Percentiles rank a stretch among this genome's conserved stretches.
phyloP scores from a whole-genome alignment of 2,888 invertebrate species.

The Caenorhabditis parvicauda region DNA sequence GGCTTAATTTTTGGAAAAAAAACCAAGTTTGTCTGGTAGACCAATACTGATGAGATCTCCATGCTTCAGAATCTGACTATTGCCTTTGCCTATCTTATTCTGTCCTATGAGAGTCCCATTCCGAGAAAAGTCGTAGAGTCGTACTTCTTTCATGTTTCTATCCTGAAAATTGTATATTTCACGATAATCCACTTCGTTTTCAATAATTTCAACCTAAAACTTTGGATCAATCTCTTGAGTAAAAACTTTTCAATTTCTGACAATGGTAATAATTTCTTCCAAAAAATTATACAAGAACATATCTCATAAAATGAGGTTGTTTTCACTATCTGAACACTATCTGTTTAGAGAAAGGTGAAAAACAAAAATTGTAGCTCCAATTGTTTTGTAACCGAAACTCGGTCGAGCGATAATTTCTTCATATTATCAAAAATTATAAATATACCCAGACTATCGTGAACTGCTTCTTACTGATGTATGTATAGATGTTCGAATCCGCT shows the following conservation, averaged over 20 bases:
- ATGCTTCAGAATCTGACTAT: slow-evolving; percentile 7
- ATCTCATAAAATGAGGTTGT: too few relatives aligned
- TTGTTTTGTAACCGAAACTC: too few relatives aligned
- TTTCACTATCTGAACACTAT: too few relatives aligned
- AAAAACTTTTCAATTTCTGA: not conserved
- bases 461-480: slow-evolving; percentile 15
- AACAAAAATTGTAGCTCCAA: too few relatives aligned
- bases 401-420: too few relatives aligned
- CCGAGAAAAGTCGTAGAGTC: slow-evolving; percentile 29
- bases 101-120: slow-evolving; percentile 40
- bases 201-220: not conserved
- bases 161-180: slow-evolving; percentile 7
- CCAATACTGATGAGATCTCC: slow-evolving; percentile 38
- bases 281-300: too few relatives aligned
- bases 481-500: slow-evolving; percentile 10
- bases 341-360: too few relatives aligned
- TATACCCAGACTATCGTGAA: slow-evolving; percentile 14
- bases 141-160: slow-evolving; percentile 1
- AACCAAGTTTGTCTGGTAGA: slow-evolving; percentile 17
- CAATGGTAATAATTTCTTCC: too few relatives aligned
- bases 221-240: not conserved
- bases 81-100: slow-evolving; percentile 24
- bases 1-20: not conserved
- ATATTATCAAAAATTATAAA: not conserved
- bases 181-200: not conserved